Conservation (phyloP, 1,140 invertebrate genomes). For the Microvelia longipes region DNA sequence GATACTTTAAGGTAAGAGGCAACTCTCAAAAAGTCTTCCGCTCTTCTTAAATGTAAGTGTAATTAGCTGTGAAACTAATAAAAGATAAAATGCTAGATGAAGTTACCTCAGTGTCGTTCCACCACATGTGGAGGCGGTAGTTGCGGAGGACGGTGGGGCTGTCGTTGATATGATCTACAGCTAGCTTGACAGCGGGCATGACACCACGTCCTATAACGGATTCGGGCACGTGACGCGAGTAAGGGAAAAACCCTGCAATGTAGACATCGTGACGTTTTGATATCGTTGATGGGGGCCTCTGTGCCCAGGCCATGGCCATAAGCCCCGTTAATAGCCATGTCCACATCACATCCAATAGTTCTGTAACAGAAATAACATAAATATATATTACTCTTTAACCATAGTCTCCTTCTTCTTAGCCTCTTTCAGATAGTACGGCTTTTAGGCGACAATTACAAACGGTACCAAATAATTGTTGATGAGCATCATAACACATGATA, state of each 20-base stretch:
- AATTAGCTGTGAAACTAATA: conserved; percentile 2
- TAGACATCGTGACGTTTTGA: conserved; percentile 53
- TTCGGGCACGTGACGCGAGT: conserved; percentile 50
- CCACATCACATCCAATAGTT: conserved; percentile 3
- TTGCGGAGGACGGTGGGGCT: conserved; percentile 64
- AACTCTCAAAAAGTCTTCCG: no score
- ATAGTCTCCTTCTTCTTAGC: no score
- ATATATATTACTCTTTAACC: background rate
- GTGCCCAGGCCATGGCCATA: conserved; percentile 25
- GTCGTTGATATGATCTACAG: conserved; percentile 82
- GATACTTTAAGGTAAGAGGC: no score
- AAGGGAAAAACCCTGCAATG: conserved; percentile 83
- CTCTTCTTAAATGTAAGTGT: no score
- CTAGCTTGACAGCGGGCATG: conserved; percentile 81
- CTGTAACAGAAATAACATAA: background rate
- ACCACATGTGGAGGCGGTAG: conserved; percentile 81
- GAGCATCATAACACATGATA: no score
- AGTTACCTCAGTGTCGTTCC: conserved; percentile 84
- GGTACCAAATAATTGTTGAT: no score
- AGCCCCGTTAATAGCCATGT: conserved; percentile 15
- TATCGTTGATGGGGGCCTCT: conserved; percentile 37
- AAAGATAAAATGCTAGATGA: background rate
- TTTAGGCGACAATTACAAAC: no score
- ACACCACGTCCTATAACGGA: conserved; percentile 63
- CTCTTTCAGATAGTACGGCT: no score